phyloP scores from a whole-genome alignment of 1,140 invertebrate genomes.

The Arctopsyche grandis region DNA sequence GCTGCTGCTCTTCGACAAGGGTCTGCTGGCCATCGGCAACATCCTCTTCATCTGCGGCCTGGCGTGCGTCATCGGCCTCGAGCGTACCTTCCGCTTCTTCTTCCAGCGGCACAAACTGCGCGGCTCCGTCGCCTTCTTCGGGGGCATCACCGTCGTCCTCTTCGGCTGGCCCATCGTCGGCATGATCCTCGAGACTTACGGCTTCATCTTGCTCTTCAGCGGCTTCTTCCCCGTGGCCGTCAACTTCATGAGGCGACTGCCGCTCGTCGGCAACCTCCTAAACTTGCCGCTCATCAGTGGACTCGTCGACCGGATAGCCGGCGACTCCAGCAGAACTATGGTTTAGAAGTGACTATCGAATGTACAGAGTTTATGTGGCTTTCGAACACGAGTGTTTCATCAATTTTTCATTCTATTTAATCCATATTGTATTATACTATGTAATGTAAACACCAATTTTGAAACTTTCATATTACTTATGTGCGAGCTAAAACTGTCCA shows the following conservation, averaged over 20 bases:
- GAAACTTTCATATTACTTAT: too few relatives aligned
- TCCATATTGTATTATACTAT: neutral
- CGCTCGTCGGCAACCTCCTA: conserved; percentile 77
- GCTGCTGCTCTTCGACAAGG: conserved; percentile 96
- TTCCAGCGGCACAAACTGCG: conserved; percentile 97
- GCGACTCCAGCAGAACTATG: conserved; percentile 71
- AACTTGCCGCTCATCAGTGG: conserved; percentile 78
- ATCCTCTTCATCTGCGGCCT: conserved; percentile 96
- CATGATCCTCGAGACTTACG: conserved; percentile 95
- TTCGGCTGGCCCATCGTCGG: conserved; percentile 96
- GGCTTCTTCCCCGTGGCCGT: conserved; percentile 90
- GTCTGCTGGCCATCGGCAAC: conserved; percentile 97
- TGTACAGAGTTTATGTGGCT: conserved; percentile 19
- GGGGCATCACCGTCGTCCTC: conserved; percentile 94
- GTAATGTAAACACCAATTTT: too few relatives aligned
- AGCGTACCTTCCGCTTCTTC: conserved; percentile 96
- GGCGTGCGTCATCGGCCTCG: conserved; percentile 95
- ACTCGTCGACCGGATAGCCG: conserved; percentile 70
- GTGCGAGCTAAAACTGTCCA: too few relatives aligned
- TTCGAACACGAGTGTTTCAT: too few relatives aligned
- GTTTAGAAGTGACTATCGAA: conserved; percentile 61
- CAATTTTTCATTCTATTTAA: neutral
- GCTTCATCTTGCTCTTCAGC: conserved; percentile 85
- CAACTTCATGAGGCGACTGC: conserved; percentile 85
- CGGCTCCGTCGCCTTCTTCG: conserved; percentile 92